Evolutionary conservation across 2,113 vertebrate species (phyloP), one percentile per base, ranked within the genome.

Genomic region (Motacilla tschutschensis): DNA sequence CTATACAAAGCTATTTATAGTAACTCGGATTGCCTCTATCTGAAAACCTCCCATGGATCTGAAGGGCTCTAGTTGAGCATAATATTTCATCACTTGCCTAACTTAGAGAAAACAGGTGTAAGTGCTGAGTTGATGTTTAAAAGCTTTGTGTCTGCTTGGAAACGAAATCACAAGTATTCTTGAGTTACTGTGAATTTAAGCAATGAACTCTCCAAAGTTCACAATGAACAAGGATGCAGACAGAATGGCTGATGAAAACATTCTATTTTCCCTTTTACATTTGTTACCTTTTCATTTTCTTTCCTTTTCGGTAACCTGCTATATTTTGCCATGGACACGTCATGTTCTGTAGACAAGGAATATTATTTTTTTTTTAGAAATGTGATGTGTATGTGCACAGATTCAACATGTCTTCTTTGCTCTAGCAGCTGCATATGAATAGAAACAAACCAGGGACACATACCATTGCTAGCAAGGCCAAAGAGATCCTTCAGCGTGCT

Each of bases 401-500:
- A 82, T 70, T 81, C 57, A 59, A 78, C 44, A 57, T 8, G 41
- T 77, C 43, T 55, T 60, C 26, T 16, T 24, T 53, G 33, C 47
- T 17, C 38, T 14, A 84, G 71, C 16, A 88, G 51, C 60, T 11
- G 33, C 25, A 55, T 6, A 50, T 14, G 26, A 83, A 55, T 24
- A 64, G 64, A 90, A 83, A 71, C 17, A 71, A 83, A 89, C 53
- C 18, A 51, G 31, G 24, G 55, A 43, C 36, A 96, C 98, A 57
- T 97, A 99, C 99, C 99, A 35, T 98, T 98, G 83, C 97, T 99
- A 93, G 99, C 98, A 26, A 99, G 98, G 88, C 97, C 97, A 67
- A 98, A 98, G 79, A 99, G 99, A 95, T 99, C 99, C 97, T 99
- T 99, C 93, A 99, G 79, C 2, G 99, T 99, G 97, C 99, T 98